Evolutionary conservation across 2,113 vertebrate species (phyloP), one percentile per base, ranked within the genome.

Genomic region (Phalacrocorax pelagicus): DNA sequence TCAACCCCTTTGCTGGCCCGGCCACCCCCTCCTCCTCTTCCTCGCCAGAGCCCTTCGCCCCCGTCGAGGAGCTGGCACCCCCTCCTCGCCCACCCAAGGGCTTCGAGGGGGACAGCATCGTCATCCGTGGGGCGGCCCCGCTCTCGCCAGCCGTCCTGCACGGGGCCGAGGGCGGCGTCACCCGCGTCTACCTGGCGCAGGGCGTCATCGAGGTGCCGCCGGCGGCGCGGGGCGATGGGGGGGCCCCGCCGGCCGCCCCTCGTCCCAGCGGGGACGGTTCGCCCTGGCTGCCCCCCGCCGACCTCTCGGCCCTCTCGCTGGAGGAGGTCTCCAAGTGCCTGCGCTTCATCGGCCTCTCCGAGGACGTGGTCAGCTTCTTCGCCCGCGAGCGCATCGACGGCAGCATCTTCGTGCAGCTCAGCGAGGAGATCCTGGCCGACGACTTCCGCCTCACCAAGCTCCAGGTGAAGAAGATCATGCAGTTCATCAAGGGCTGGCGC

Each of bases 401-500:
- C 87, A 99, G 99, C 97, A 99, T 99, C 95, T 99, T 99, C 30
- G 99, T 99, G 87, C 99, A 99, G 98, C 98, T 99, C 94, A 99
- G 99, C 1, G 99, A 99, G 97, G 99, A 99, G 98, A 99, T 99
- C 97, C 97, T 99, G 96, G 99, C 99, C 4, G 99, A 99, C 10
- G 99, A 99, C 94, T 99, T 99, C 97, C 99, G 90, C 86, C 98
- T 99, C 97, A 99, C 99, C 97, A 99, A 99, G 94, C 99, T 99
- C 69, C 99, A 99, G 93, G 99, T 99, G 95, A 99, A 99, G 97
- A 99, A 99, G 98, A 99, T 99, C 98, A 99, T 99, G 98, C 99
- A 99, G 98, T 99, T 99, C 96, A 99, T 99, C 97, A 99, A 99
- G 97, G 99, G 99, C 91, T 99, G 99, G 99, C 98, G 99, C 95